Conservation (phyloP, 2,797 vertebrate species). For the Silurus aristotelis region DNA sequence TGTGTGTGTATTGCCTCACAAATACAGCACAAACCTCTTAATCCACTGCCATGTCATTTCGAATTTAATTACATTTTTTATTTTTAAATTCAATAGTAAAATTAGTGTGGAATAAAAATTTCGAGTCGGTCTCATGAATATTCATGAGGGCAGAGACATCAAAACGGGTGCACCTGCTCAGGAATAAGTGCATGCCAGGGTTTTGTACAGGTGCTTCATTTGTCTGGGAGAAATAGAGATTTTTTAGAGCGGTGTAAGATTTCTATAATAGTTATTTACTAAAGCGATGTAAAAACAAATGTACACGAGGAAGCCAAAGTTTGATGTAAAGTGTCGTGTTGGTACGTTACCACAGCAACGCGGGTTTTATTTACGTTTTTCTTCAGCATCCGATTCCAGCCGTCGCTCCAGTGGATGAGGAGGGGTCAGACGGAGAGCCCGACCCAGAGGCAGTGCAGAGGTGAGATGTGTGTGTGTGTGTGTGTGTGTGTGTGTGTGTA, state of each 20-base stretch:
- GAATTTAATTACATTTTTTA: no score
- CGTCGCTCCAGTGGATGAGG: slow-evolving; percentile 97
- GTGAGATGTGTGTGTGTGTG: slow-evolving; percentile 70
- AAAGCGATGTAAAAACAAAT: no score
- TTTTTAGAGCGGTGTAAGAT: not conserved
- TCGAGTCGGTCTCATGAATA: not conserved
- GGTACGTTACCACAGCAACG: not conserved
- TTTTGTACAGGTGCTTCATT: not conserved
- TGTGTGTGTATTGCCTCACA: not conserved
- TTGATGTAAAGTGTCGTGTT: not conserved
- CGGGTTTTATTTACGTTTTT: slow-evolving; percentile 16
- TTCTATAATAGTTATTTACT: no score
- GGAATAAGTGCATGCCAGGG: not conserved
- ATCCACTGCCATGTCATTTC: no score
- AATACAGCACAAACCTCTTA: not conserved
- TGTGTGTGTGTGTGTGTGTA: not conserved
- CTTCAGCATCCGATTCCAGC: slow-evolving; percentile 88
- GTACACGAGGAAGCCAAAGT: not conserved
- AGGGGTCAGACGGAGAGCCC: slow-evolving; percentile 95
- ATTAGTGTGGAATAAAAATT: not conserved
- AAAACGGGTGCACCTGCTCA: not conserved
- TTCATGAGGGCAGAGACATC: not conserved
- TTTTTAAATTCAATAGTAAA: not conserved
- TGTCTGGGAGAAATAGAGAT: not conserved
- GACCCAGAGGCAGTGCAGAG: slow-evolving; percentile 98